Base-by-base conservation (phyloP, 2,888 invertebrate genomes). In the Drosophila maculinotata region DNA sequence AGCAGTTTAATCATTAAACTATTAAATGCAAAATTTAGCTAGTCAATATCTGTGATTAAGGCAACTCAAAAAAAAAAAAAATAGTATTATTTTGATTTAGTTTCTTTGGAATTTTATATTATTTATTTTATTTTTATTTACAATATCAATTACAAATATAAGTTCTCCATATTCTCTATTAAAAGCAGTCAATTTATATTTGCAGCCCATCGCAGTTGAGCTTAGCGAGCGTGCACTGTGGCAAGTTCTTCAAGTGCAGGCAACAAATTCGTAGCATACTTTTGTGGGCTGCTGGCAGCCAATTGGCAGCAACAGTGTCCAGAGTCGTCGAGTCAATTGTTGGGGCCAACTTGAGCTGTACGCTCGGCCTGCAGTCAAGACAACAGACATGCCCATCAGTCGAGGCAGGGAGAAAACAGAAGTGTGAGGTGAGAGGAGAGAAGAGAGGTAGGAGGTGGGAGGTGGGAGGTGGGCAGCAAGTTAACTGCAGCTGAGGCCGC, bases 401-500 rank as follows among this genome's bases (percentile, higher is more conserved):
- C n/a, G 9, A 1, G 20, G 31, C 28, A 12, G 15, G 9, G n/a
- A 6, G 12, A 25, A 1, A 3, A 14, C 12, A 14, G 15, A 0
- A 8, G 30, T 9, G 10, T 14, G 14, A 5, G 33, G 26, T 25
- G 35, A 1, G 8, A 2, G 14, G 9, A 8, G 10, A 2, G 20
- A 6, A 1, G 35, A 8, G 31, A 28, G 10, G 9, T 38, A 15
- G 41, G 10, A 3, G 6, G n/a, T 12, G 45, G 2, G 6, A 14
- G 2, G 17, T 12, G 12, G n/a, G n/a, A n/a, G 44, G 28, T n/a
- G 30, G 53, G 44, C 28, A 52, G 53, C 60, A 84, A 84, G 85
- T 79, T 84, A 81, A 84, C 79, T 80, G 85, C 80, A 80, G 81
- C 82, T 84, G 85, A 65, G 85, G 72, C 79, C 73, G 67, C 56